Percentiles rank a stretch among this genome's conserved stretches.
phyloP scores from a whole-genome alignment of 2,797 vertebrate genomes.

The Hyperoplus immaculatus region DNA sequence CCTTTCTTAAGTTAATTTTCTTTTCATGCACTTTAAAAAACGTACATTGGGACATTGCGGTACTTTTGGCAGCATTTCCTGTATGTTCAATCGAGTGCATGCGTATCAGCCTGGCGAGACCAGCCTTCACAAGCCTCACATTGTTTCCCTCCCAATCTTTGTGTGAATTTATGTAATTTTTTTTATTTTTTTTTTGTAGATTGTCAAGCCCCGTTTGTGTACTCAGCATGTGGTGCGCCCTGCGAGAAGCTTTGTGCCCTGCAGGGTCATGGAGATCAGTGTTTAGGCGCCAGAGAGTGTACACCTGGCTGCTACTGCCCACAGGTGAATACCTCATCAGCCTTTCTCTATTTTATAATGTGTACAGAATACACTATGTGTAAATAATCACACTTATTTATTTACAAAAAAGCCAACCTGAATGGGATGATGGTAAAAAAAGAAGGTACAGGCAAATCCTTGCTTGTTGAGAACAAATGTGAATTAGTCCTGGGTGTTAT shows the following conservation, averaged over 20 bases:
- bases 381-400: not conserved
- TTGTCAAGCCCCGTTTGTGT: constrained; percentile 87
- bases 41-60: too few relatives aligned
- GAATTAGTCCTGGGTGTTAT: not conserved
- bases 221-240: constrained; percentile 84
- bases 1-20: not conserved
- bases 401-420: not conserved
- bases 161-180: not conserved
- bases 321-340: constrained; percentile 74
- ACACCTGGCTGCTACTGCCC: constrained; percentile 93
- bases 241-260: constrained; percentile 89
- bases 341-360: not conserved
- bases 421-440: not conserved
- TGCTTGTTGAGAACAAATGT: not conserved
- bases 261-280: constrained; percentile 70
- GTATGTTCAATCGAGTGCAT: not conserved
- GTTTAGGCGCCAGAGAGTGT: constrained; percentile 80
- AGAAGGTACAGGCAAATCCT: not conserved
- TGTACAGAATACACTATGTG: not conserved
- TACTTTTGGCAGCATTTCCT: not conserved
- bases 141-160: too few relatives aligned
- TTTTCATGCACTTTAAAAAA: not conserved
- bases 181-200: constrained; percentile 55
- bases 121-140: too few relatives aligned
- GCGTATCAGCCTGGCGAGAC: too few relatives aligned